Percentiles rank a stretch among this genome's conserved stretches.
Conservation (phyloP, 2,797 vertebrate genomes). For the Arrhamphus sclerolepis region DNA sequence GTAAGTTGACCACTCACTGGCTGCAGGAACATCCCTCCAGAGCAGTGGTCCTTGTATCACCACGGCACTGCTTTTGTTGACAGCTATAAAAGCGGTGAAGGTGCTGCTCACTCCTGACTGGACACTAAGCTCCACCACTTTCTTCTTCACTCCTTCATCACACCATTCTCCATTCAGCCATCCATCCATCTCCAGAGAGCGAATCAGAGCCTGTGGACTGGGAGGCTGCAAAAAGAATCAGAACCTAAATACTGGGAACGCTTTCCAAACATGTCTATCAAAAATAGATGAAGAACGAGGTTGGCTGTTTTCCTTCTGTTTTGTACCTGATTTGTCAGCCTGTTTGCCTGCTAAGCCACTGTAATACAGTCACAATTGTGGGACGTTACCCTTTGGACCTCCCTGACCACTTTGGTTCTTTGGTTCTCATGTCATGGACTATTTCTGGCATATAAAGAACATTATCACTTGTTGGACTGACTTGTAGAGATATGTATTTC, state of each 20-base stretch:
- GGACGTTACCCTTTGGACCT: too few species aligned
- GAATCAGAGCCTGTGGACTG: constrained; percentile 80
- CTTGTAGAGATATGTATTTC: too few species aligned
- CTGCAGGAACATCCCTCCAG: constrained; percentile 49
- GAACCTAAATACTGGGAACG: background rate
- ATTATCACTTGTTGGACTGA: too few species aligned
- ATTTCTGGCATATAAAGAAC: too few species aligned
- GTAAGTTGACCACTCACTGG: constrained; percentile 41
- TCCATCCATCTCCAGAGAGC: constrained; percentile 69
- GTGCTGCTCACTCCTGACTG: constrained; percentile 82
- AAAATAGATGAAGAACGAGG: too few species aligned
- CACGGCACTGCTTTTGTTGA: constrained; percentile 67
- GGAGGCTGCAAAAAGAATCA: constrained; percentile 59
- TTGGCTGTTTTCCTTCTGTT: too few species aligned
- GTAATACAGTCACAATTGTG: too few species aligned
- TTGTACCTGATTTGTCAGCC: too few species aligned
- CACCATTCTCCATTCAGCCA: background rate
- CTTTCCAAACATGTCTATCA: too few species aligned
- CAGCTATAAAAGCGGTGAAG: constrained; percentile 81
- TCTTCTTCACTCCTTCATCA: constrained; percentile 49
- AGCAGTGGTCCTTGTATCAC: constrained; percentile 67
- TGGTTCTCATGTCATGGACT: too few species aligned
- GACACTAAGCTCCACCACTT: constrained; percentile 77
- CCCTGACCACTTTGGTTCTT: too few species aligned
- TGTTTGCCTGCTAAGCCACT: too few species aligned